These are phyloP conservation scores for Acipenser ruthenus DNA, from an alignment of 2,797 vertebrate genomes.

Conservation along the genomic window DNA sequence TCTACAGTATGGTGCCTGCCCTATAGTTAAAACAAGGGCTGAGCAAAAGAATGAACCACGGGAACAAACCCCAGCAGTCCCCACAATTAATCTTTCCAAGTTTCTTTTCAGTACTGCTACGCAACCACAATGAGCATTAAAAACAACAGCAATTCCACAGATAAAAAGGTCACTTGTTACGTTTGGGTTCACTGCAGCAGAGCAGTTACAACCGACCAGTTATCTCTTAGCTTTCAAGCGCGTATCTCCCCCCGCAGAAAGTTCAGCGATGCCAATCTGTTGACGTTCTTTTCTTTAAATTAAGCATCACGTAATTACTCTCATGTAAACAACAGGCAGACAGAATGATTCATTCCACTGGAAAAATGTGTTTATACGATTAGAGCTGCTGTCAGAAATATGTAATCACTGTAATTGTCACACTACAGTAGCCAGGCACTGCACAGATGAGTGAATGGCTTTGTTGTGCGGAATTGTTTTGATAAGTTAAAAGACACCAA, in stretches of 20 bases:
- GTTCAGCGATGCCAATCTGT: slow-evolving; percentile 56
- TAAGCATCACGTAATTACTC: slow-evolving; percentile 50
- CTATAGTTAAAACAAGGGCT: no score
- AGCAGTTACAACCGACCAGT: slow-evolving; percentile 14
- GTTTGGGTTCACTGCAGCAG: slow-evolving; percentile 12
- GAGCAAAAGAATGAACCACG: no score
- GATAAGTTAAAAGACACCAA: slow-evolving; percentile 21
- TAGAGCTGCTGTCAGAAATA: slow-evolving; percentile 47
- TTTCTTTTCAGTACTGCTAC: no score
- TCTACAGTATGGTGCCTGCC: no score
- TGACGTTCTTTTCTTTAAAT: slow-evolving; percentile 50
- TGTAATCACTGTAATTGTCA: slow-evolving; percentile 44
- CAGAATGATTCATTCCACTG: slow-evolving; percentile 40
- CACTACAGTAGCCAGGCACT: slow-evolving; percentile 40
- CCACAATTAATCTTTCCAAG: no score
- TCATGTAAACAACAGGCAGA: slow-evolving; percentile 49
- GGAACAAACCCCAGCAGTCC: no score
- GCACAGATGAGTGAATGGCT: slow-evolving; percentile 43
- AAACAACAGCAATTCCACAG: not conserved
- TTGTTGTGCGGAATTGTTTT: slow-evolving; percentile 44
- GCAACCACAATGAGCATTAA: not conserved
- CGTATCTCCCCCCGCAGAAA: slow-evolving; percentile 29
- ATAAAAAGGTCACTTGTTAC: slow-evolving; percentile 8
- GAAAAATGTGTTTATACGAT: slow-evolving; percentile 46
- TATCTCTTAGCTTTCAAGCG: slow-evolving; percentile 30